A percentile compares a stretch with the other conserved stretches of the same genome.
phyloP scores from a whole-genome alignment of 2,797 vertebrate species.

The Rhincodon typus region DNA sequence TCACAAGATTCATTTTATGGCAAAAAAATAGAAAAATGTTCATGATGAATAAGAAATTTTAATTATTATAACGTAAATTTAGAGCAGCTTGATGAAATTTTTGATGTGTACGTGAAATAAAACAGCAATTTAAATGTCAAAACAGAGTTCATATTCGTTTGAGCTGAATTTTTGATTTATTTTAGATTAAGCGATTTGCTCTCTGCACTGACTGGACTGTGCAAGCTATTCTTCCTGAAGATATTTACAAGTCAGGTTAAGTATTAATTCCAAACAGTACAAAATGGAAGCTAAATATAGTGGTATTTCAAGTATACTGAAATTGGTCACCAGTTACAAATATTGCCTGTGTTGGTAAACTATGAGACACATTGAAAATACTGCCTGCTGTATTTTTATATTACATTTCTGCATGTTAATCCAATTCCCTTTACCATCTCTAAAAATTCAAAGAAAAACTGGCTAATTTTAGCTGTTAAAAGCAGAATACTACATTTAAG shows the following conservation, averaged over 20 bases:
- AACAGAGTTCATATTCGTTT: conserved; percentile 23
- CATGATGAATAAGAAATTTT: background rate
- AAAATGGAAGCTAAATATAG: conserved; percentile 10
- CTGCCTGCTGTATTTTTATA: background rate
- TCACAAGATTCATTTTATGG: background rate
- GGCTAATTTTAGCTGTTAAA: background rate
- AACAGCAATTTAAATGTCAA: conserved; percentile 18
- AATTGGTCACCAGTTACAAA: background rate
- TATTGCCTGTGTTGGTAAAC: background rate
- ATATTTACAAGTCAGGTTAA: background rate
- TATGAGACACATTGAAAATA: background rate
- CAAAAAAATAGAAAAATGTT: conserved; percentile 3
- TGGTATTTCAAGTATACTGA: background rate
- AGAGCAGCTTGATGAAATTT: no score
- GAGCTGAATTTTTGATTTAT: background rate
- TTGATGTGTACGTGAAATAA: no score
- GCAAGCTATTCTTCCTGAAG: background rate
- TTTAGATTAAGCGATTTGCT: background rate
- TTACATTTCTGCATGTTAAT: background rate
- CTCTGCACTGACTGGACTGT: background rate
- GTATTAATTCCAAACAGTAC: background rate
- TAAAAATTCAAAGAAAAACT: background rate
- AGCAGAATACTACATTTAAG: background rate
- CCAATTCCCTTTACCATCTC: background rate
- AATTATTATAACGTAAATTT: background rate